Base-by-base conservation (phyloP, 2,797 vertebrate genomes). In the Petrocephalus sullivani region DNA sequence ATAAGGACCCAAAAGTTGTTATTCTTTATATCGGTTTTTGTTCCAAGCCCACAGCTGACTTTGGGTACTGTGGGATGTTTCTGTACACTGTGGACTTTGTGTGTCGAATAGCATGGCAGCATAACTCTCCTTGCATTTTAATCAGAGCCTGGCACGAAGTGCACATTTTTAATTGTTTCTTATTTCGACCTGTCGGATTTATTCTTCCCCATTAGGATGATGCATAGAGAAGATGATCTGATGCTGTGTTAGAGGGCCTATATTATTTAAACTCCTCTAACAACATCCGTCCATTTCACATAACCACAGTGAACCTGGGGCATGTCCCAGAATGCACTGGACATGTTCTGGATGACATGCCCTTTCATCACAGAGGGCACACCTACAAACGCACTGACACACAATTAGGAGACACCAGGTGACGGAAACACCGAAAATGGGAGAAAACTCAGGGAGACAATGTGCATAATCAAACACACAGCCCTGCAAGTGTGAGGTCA, bases 1-100 rank as follows among this genome's bases (percentile, higher is more conserved):
- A 96, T 93, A 96, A 95, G 60, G 33, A 14, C 58, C 93, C 93
- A 95, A 96, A 93, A 96, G 96, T 96, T 94, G 95, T 96, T 96
- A 95, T 95, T 92, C 91, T 93, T 94, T 92, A 95, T 95, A 95
- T 96, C 94, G 95, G 95, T 93, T 93, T 91, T 93, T 95, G 95
- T 96, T 95, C 19, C 21, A 14, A 10, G 21, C 41, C 46, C 58
- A 23, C 58, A n/a, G 58, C 10, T 87, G 14, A 64, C 19, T 21
- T 37, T 87, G 46, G 86, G 58, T 61, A 86, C 33, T 49, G n/a
- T 46, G 21, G 9, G 8, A n/a, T 67, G 57, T 33, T 49, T 33
- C 85, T 28, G 54, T 12, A 58, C 54, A 37, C 14, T 56, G 51
- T 86, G 28, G 33, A 41, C 21, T 54, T 53, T 54, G 81, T 84